Percentiles rank a stretch among this genome's conserved stretches.
Evolutionary conservation across 2,113 vertebrate genomes (phyloP).

Genomic region (Nycticryphes semicollaris): DNA sequence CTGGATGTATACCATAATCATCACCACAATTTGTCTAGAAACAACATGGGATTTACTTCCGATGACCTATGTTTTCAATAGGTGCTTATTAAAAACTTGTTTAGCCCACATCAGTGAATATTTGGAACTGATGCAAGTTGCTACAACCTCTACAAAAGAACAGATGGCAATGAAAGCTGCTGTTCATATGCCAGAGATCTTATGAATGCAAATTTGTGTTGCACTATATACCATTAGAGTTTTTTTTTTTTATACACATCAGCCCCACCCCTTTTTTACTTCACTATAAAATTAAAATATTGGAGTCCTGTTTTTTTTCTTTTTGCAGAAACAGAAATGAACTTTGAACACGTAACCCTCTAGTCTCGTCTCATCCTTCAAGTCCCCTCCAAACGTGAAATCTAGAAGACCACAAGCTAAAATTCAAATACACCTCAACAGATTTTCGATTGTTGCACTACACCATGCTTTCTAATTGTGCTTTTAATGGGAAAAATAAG

Average conservation of each 20-base stretch:
- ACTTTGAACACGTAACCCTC: background rate
- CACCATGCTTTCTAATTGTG: background rate
- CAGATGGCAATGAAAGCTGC: constrained; percentile 67
- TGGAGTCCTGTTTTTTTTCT: background rate
- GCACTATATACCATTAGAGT: constrained; percentile 18
- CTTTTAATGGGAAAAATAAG: background rate
- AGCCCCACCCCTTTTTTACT: background rate
- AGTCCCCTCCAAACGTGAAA: background rate
- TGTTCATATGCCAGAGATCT: constrained; percentile 49
- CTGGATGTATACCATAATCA: background rate
- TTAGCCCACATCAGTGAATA: constrained; percentile 46
- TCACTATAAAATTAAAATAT: constrained; percentile 25
- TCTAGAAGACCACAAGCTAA: background rate
- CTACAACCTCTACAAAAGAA: constrained; percentile 60
- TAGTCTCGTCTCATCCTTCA: background rate
- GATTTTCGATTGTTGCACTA: background rate
- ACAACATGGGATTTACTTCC: background rate
- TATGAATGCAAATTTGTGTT: constrained; percentile 52
- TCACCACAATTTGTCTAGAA: background rate
- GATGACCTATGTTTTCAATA: background rate
- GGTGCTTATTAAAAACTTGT: constrained; percentile 1
- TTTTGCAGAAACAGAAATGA: background rate
- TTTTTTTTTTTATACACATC: background rate
- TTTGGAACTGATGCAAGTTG: constrained; percentile 46
- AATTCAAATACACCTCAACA: background rate